Conservation (phyloP, 2,888 invertebrate genomes). For the Drosophila stalkeri region DNA sequence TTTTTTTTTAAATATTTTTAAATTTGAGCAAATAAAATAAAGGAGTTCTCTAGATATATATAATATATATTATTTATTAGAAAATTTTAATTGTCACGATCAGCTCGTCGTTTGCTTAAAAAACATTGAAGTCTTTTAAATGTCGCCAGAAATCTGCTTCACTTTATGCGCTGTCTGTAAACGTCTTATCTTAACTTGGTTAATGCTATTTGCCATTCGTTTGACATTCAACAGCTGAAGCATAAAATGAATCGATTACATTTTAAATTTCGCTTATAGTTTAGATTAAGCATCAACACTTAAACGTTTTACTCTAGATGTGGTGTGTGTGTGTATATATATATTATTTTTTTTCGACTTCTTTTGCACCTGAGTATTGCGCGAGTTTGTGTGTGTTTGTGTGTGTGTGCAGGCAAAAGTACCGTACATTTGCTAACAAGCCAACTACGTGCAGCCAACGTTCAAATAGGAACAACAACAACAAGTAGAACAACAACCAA, state of each 20-base stretch:
- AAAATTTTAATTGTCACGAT: no score
- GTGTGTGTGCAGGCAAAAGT: conserved; percentile 53
- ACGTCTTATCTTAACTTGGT: neutral
- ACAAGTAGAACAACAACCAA: conserved; percentile 22
- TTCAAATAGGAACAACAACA: conserved; percentile 69
- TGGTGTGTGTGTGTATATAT: conserved; percentile 13
- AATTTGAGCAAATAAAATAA: no score
- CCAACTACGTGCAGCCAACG: conserved; percentile 73
- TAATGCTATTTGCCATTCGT: neutral
- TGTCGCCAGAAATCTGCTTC: neutral
- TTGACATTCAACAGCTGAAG: neutral
- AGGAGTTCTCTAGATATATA: no score
- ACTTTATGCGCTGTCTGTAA: neutral
- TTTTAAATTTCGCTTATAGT: conserved; percentile 20
- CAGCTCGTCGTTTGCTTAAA: neutral
- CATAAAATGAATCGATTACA: conserved; percentile 12
- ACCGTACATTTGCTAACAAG: conserved; percentile 78
- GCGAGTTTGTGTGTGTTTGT: conserved; percentile 7
- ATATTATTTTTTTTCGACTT: neutral
- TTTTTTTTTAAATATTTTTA: no score
- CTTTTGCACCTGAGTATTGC: neutral
- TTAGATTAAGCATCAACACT: conserved; percentile 45
- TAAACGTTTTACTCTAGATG: conserved; percentile 46
- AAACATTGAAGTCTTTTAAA: neutral
- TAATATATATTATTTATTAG: no score